Evolutionary conservation across 2,113 vertebrate species (phyloP), one percentile per base, ranked within the genome.

Genomic region (Pterocles gutturalis): DNA sequence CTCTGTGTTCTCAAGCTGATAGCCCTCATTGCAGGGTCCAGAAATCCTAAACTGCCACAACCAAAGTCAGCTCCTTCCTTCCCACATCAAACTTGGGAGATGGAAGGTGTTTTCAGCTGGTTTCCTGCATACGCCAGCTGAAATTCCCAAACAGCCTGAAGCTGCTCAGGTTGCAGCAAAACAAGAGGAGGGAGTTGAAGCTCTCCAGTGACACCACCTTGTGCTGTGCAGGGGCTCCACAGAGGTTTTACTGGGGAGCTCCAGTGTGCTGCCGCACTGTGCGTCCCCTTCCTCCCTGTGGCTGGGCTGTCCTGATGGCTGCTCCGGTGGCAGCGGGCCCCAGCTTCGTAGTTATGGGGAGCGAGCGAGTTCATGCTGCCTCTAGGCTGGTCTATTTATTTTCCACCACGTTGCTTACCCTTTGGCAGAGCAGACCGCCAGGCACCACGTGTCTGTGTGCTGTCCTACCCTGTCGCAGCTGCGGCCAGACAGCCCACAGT

Each of bases 311-410:
- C 20, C n/a, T 1, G 3, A 4, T 24, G 65, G 51, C 67, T 0
- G 0, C 71, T 45, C 18, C 0, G 0, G 46, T 1, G 6, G 58
- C 60, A 46, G 33, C 5, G 0, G 22, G 17, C 14, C 25, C n/a
- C 6, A 1, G 49, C 15, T 43, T 75, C 24, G 12, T n/a, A 54
- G 28, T 14, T 48, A 10, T 14, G 16, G 28, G 45, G 45, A 77
- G 29, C 0, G 0, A 43, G 22, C 2, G 2, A 54, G 49, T 54
- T 83, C 62, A 11, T 53, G 6, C 12, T 2, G 1, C 46, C 17
- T 49, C 17, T 86, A n/a, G 38, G 58, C 31, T 87, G 57, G 9
- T 83, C 17, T 38, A 0, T 83, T 58, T 76, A 15, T 87, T 94
- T 95, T 83, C 71, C 10, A 11, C 28, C 25, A 14, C 41, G 0